Conservation (phyloP, 2,888 invertebrate genomes). For the Linhomoeus sp. region DNA sequence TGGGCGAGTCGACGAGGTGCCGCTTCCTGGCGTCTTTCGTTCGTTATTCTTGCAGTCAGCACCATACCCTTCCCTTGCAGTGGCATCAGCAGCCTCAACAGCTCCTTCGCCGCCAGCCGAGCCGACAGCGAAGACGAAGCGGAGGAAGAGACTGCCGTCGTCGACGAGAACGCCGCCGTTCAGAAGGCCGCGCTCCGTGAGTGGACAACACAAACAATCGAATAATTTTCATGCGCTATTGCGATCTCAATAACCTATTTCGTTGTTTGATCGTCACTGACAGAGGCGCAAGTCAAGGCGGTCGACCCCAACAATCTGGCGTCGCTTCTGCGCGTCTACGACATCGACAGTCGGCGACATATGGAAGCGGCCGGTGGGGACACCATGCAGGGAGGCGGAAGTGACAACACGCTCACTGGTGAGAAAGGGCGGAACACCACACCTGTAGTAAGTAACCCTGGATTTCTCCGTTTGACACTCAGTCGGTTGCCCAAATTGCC, state of each 20-base stretch:
- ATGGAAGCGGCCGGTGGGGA: no score
- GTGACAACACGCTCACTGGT: neutral
- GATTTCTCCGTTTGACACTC: neutral
- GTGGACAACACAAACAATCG: no score
- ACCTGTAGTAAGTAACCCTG: neutral
- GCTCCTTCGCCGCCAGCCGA: neutral
- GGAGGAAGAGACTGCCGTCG: no score
- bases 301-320: neutral
- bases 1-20: neutral
- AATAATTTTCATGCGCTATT: no score
- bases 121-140: neutral
- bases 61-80: neutral
- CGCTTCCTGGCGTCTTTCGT: no score
- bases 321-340: conserved; percentile 2
- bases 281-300: neutral
- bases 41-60: no score
- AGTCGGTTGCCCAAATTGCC: no score
- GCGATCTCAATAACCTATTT: no score
- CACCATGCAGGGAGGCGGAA: neutral
- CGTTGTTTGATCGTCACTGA: no score
- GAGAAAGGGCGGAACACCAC: neutral
- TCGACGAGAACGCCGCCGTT: no score
- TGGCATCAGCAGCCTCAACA: neutral
- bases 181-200: no score
- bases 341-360: neutral